Evolutionary conservation across 2,888 invertebrate species (phyloP).

Genomic region (Lagria hirta): DNA sequence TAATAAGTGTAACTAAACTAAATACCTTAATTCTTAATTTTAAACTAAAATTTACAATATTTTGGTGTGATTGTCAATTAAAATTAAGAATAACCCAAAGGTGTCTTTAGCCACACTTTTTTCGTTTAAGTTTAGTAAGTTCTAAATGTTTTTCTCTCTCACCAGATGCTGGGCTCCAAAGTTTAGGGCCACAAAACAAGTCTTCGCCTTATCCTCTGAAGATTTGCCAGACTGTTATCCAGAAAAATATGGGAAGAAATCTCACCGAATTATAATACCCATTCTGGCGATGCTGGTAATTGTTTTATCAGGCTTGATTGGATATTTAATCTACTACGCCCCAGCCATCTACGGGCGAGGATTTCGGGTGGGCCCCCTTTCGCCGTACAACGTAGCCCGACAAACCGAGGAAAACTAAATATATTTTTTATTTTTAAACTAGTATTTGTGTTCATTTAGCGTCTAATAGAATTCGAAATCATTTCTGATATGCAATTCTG

Average conservation of each 20-base stretch:
- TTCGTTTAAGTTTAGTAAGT: conserved; percentile 1
- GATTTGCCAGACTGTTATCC: conserved; percentile 46
- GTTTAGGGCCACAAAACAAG: conserved; percentile 35
- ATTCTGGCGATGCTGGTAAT: conserved; percentile 41
- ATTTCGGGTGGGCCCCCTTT: conserved; percentile 43
- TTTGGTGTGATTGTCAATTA: too few species aligned
- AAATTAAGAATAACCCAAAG: conserved; percentile 1
- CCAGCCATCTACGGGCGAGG: conserved; percentile 27
- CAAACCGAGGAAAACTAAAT: conserved; percentile 6
- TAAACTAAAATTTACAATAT: too few species aligned
- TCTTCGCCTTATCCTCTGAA: conserved; percentile 38
- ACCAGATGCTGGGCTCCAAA: conserved; percentile 47
- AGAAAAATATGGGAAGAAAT: conserved; percentile 38
- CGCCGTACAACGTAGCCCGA: conserved; percentile 41
- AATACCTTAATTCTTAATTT: too few species aligned
- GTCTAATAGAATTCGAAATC: conserved; percentile 8
- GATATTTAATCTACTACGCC: conserved; percentile 45
- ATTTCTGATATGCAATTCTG: conserved; percentile 18
- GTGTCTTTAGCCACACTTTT: not conserved
- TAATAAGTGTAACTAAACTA: too few species aligned
- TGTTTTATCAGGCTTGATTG: conserved; percentile 41
- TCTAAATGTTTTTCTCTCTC: too few species aligned
- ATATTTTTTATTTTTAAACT: conserved; percentile 1
- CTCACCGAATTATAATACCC: conserved; percentile 45
- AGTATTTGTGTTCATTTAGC: conserved; percentile 2